Conservation (phyloP, 2,888 invertebrate genomes). For the Julus scandinavius region DNA sequence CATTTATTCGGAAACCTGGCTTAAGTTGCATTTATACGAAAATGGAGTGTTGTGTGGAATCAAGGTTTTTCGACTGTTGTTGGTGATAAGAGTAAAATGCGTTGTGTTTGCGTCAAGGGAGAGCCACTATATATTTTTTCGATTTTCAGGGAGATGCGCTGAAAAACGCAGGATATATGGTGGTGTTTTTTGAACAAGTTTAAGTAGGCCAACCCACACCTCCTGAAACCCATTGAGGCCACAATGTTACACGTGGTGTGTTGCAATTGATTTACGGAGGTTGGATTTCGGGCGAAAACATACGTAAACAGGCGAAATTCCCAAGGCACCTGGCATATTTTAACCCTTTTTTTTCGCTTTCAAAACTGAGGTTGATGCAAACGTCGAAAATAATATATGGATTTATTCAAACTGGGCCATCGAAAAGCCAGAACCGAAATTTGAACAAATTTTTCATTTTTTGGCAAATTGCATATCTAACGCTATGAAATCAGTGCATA, state of each 20-base stretch:
- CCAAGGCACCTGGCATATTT: slow-evolving; percentile 28
- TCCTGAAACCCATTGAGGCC: slow-evolving; percentile 23
- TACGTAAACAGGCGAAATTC: slow-evolving; percentile 32
- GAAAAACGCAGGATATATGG: neutral
- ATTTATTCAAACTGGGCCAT: too few species aligned
- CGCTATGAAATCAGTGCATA: too few species aligned
- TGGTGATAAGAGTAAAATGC: neutral
- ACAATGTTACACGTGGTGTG: slow-evolving; percentile 4
- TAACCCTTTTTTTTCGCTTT: slow-evolving; percentile 32
- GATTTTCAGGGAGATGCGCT: neutral
- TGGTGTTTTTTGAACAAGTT: neutral
- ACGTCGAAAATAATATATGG: too few species aligned
- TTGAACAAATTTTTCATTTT: too few species aligned
- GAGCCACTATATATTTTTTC: neutral
- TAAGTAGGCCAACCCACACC: slow-evolving; percentile 42
- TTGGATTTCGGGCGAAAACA: slow-evolving; percentile 16
- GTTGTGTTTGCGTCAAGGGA: neutral
- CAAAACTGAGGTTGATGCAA: neutral
- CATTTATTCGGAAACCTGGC: too few species aligned
- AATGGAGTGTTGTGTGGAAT: too few species aligned
- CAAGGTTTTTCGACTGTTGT: neutral
- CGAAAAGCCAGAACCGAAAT: too few species aligned
- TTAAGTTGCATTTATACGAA: too few species aligned
- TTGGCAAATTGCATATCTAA: too few species aligned
- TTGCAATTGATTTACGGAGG: slow-evolving; percentile 34